Percentiles rank a stretch among this genome's conserved stretches.
These are phyloP conservation scores for Bubo blakistoni DNA, from an alignment of 2,113 vertebrate genomes.

Conservation along the genomic window DNA sequence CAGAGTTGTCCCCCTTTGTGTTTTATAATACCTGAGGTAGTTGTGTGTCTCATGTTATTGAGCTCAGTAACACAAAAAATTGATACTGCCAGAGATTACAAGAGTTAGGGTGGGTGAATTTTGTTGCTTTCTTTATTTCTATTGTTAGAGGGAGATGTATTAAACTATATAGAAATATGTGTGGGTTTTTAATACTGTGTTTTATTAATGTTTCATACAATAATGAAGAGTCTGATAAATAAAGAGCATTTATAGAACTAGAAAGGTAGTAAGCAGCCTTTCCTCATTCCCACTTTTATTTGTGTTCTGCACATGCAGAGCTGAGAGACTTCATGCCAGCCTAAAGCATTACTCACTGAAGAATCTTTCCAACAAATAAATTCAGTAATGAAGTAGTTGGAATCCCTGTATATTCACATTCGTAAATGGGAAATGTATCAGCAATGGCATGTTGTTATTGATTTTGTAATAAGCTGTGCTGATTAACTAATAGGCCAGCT, in stretches of 20 bases:
- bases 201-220: not conserved
- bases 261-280: not conserved
- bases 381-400: constrained; percentile 13
- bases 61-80: not conserved
- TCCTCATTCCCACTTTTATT: not conserved
- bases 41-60: not conserved
- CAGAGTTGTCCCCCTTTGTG: not conserved
- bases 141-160: not conserved
- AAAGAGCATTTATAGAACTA: not conserved
- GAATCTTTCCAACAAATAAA: not conserved
- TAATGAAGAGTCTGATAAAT: not conserved
- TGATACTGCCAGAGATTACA: not conserved
- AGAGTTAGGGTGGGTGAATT: not conserved
- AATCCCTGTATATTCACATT: not conserved
- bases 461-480: not conserved
- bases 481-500: constrained; percentile 39
- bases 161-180: not conserved
- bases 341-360: not conserved
- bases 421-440: not conserved
- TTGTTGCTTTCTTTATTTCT: not conserved
- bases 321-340: not conserved
- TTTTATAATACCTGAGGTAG: not conserved
- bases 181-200: not conserved
- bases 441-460: not conserved
- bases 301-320: not conserved